Base-by-base conservation (phyloP, 64 coral and sea anemone genomes). In the Porites australiensis region DNA sequence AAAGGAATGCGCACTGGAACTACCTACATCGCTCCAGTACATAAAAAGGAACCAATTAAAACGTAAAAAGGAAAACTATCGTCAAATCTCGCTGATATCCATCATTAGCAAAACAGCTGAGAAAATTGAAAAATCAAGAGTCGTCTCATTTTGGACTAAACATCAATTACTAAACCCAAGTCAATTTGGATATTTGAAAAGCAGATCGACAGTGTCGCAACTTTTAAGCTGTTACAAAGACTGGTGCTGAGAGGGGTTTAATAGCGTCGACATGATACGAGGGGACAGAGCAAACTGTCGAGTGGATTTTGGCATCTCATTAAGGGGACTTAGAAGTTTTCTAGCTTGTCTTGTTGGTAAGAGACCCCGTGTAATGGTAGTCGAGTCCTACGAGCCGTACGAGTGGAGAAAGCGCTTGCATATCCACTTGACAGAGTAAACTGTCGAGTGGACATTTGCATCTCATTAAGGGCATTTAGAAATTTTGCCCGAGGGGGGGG, bases 161-260 rank as follows among this genome's bases (percentile, higher is more conserved):
- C 72, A 75, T 48, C 72, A 75, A 75, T 27, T 75, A 75, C 37
- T 75, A 75, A 75, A 75, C 48, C 72, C 72, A 75, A 75, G 48
- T 5, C 72, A 75, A 75, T 75, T 75, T 27, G 72, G 72, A 27
- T 75, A 45, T 27, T 27, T 75, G 21, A 27, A 75, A 75, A 23
- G 72, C 37, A 75, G 44, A 75, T 75, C 72, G 44, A 75, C 72
- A 75, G 37, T 75, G 72, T 27, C 14, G 37, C 72, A 75, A 75
- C 72, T 75, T 75, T 48, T 75, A 45, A 75, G 72, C 72, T 45
- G 72, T 75, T 75, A 44, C 45, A 48, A 75, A 2, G 53, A 55
- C 53, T 55, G 53, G 53, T 55, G 53, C 53, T 55, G 60, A 63
- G 60, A 63, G 9, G 60, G 60, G 0, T 63, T 62, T 15, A 62